Percentiles rank a stretch among this genome's conserved stretches.
Conservation (phyloP, 92 coral and sea anemone species). For the Phymanthus crucifer region DNA sequence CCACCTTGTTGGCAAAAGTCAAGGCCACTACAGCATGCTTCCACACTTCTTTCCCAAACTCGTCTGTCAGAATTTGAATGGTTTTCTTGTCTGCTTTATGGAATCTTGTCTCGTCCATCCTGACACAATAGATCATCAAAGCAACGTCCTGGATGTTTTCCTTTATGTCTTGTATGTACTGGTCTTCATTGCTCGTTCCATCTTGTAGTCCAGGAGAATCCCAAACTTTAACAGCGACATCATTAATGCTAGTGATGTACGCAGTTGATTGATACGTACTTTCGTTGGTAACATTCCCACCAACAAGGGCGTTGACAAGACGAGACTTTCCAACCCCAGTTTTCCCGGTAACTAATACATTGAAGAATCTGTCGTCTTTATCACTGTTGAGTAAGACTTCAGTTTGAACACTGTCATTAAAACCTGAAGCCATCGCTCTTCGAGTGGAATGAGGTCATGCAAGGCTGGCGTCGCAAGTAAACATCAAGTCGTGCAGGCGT, state of each 20-base stretch:
- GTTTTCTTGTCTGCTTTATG: conserved; percentile 21
- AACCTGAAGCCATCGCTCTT: background rate
- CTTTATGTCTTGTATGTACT: conserved; percentile 25
- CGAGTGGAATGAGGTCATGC: too few relatives aligned
- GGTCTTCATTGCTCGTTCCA: conserved; percentile 1
- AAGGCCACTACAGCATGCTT: conserved; percentile 42
- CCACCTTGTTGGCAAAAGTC: conserved; percentile 49
- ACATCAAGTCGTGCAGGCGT: too few relatives aligned
- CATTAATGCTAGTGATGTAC: background rate
- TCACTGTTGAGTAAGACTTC: background rate
- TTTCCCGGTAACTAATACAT: conserved; percentile 41
- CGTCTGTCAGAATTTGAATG: conserved; percentile 26
- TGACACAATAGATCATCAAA: conserved; percentile 44
- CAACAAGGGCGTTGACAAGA: conserved; percentile 44
- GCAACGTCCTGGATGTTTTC: background rate
- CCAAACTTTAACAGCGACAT: conserved; percentile 21
- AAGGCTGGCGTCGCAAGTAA: too few relatives aligned
- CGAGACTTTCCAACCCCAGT: conserved; percentile 55
- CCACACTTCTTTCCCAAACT: conserved; percentile 44
- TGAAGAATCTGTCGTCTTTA: background rate
- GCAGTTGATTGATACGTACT: conserved; percentile 4
- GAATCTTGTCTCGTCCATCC: conserved; percentile 44
- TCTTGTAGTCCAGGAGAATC: conserved; percentile 57
- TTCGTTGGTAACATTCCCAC: conserved; percentile 30
- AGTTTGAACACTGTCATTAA: background rate